phyloP scores from a whole-genome alignment of 1,140 invertebrate species.

The Monochamus saltuarius region DNA sequence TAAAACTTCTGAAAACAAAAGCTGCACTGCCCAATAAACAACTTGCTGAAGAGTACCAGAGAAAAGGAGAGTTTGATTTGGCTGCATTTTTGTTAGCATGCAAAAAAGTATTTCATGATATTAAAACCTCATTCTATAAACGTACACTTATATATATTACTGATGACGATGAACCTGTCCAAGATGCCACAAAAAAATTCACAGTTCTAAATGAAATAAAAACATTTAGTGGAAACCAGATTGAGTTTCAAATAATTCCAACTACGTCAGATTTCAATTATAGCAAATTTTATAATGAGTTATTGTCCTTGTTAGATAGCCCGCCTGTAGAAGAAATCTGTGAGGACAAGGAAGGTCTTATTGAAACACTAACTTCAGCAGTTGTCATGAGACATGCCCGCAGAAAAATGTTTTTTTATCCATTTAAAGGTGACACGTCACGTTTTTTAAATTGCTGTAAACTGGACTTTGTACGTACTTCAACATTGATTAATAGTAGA shows the following conservation, averaged over 20 bases:
- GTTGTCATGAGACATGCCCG: slow-evolving; percentile 24
- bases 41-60: slow-evolving; percentile 30
- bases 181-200: slow-evolving; percentile 31
- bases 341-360: slow-evolving; percentile 31
- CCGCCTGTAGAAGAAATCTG: slow-evolving; percentile 29
- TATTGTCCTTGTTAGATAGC: slow-evolving; percentile 25
- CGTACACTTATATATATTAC: slow-evolving; percentile 37
- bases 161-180: slow-evolving; percentile 37
- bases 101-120: slow-evolving; percentile 36
- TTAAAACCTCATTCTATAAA: slow-evolving; percentile 34
- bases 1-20: slow-evolving; percentile 32
- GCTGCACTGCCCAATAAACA: slow-evolving; percentile 19
- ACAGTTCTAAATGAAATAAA: slow-evolving; percentile 38
- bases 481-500: slow-evolving; percentile 24
- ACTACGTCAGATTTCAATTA: slow-evolving; percentile 33
- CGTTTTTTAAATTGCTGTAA: slow-evolving; percentile 32
- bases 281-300: slow-evolving; percentile 37
- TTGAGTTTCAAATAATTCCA: slow-evolving; percentile 34
- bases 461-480: slow-evolving; percentile 25
- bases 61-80: slow-evolving; percentile 32
- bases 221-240: slow-evolving; percentile 36
- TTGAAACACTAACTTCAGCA: slow-evolving; percentile 26
- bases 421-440: slow-evolving; percentile 30
- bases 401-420: slow-evolving; percentile 33
- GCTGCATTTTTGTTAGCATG: slow-evolving; percentile 36